A percentile compares a stretch with the other conserved stretches of the same genome.
phyloP scores from a whole-genome alignment of 1,140 invertebrate genomes.

The Phthorimaea operculella region DNA sequence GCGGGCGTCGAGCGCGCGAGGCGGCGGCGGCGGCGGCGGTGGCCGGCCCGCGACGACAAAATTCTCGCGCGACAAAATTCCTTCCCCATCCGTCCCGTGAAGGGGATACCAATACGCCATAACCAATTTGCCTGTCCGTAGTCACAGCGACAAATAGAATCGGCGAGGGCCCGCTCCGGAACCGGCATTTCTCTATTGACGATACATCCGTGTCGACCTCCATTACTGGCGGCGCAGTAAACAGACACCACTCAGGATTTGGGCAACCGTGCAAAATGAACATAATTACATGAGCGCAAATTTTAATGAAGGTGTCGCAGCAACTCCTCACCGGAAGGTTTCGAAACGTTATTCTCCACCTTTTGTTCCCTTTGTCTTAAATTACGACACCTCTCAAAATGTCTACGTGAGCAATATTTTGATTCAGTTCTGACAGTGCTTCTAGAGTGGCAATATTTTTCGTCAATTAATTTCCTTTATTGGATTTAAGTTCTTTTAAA shows the following conservation, averaged over 20 bases:
- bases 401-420: constrained; percentile 20
- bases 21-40: background rate
- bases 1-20: background rate
- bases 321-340: constrained; percentile 22
- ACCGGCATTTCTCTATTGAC: background rate
- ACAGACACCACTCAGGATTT: background rate
- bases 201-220: background rate
- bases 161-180: background rate
- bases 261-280: constrained; percentile 13
- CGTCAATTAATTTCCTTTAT: no score
- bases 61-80: constrained; percentile 13
- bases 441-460: no score
- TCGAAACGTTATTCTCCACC: constrained; percentile 26
- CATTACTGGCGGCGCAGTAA: background rate
- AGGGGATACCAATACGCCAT: constrained; percentile 11
- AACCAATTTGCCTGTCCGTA: constrained; percentile 8
- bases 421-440: background rate
- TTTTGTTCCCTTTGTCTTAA: constrained; percentile 36
- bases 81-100: constrained; percentile 6
- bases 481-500: no score
- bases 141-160: constrained; percentile 3
- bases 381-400: constrained; percentile 19
- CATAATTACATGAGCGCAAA: constrained; percentile 26
- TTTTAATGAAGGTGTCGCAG: constrained; percentile 32
- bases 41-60: constrained; percentile 7